Evolutionary conservation across 2,797 vertebrate species (phyloP).

Genomic region (Urosaurus nigricauda): DNA sequence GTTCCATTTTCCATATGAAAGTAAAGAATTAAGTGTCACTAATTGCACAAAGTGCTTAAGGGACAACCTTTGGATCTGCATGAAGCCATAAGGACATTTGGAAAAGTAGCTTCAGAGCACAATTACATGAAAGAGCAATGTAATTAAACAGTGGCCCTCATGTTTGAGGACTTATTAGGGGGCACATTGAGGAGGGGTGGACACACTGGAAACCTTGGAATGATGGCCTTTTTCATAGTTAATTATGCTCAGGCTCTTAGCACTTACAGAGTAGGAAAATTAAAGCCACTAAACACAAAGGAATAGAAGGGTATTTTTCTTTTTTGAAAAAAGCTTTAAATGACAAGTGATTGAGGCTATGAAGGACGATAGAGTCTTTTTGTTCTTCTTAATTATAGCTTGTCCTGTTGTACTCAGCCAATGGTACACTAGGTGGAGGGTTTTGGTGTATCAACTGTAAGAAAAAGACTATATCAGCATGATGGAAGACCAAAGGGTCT

Average conservation of each 20-base stretch:
- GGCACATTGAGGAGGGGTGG: slow-evolving; percentile 1
- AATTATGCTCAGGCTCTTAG: slow-evolving; percentile 33
- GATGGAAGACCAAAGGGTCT: slow-evolving; percentile 42
- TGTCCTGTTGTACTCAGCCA: slow-evolving; percentile 25
- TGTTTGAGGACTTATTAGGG: slow-evolving; percentile 54
- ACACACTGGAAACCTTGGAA: slow-evolving; percentile 48
- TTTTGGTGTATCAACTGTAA: slow-evolving; percentile 22
- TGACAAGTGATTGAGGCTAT: slow-evolving; percentile 55
- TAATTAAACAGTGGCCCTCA: slow-evolving; percentile 53
- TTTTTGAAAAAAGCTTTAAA: slow-evolving; percentile 50
- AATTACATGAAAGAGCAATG: slow-evolving; percentile 64
- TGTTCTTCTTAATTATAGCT: slow-evolving; percentile 66
- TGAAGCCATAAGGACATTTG: slow-evolving; percentile 66
- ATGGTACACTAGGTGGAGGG: slow-evolving; percentile 25
- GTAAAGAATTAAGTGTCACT: slow-evolving; percentile 68
- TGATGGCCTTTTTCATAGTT: not conserved
- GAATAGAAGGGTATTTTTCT: slow-evolving; percentile 27
- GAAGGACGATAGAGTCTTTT: slow-evolving; percentile 59
- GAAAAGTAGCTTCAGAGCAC: slow-evolving; percentile 57
- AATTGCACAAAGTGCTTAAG: slow-evolving; percentile 65
- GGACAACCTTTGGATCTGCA: slow-evolving; percentile 59
- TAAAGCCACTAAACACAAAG: slow-evolving; percentile 50
- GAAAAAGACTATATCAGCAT: slow-evolving; percentile 28
- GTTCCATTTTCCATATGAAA: slow-evolving; percentile 65
- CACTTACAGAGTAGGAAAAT: slow-evolving; percentile 57